Evolutionary conservation across 2,113 vertebrate species (phyloP).

Genomic region (Amphiprion ocellaris): DNA sequence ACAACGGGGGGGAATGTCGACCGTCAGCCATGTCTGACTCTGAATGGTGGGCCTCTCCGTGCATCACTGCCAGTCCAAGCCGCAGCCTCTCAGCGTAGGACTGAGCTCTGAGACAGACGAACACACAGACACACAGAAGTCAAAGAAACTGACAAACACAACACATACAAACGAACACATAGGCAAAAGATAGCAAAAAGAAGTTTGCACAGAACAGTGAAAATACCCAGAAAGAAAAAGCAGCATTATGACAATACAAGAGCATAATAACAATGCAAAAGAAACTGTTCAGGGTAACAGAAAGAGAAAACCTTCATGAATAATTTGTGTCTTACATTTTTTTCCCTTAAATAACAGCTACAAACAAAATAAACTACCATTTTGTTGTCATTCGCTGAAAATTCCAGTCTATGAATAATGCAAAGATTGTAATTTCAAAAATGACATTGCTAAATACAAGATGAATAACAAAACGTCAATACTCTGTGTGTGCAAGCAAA

Average conservation of each 20-base stretch:
- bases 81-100: conserved; percentile 95
- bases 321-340: background rate
- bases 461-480: too few relatives aligned
- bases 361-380: too few relatives aligned
- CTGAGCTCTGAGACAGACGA: conserved; percentile 88
- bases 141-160: conserved; percentile 22
- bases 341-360: background rate
- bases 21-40: conserved; percentile 96
- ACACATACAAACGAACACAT: background rate
- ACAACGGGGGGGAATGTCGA: conserved; percentile 91
- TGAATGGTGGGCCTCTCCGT: conserved; percentile 92
- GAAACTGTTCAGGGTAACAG: background rate
- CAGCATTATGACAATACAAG: background rate
- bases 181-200: background rate
- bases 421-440: background rate
- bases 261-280: background rate
- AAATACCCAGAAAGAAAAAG: background rate
- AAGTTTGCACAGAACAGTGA: conserved; percentile 1
- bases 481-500: too few relatives aligned
- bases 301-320: background rate
- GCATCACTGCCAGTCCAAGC: conserved; percentile 95
- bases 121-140: conserved; percentile 27
- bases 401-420: background rate
- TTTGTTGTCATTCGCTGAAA: background rate
- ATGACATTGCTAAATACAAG: background rate